Evolutionary conservation across 2,797 vertebrate genomes (phyloP), one percentile per base, ranked within the genome.

Genomic region (Etheostoma nigrum): DNA sequence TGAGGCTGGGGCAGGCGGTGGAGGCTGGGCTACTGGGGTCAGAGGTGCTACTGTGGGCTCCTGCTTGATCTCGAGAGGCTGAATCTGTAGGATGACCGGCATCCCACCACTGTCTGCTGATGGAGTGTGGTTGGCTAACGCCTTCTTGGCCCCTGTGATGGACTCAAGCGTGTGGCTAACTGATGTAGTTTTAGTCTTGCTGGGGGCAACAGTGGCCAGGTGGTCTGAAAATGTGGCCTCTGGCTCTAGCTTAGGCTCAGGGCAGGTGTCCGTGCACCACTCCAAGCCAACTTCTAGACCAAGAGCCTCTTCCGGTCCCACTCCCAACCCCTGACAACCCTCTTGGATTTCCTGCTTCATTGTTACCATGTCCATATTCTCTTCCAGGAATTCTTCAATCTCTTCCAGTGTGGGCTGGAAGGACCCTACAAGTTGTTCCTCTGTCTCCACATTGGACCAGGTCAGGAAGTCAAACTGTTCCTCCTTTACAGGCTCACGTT

Each of bases 341-440:
- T 92, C 93, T 84, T 86, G 91, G 47, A 90, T 80, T 65, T 95
- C 95, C 81, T 95, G 95, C 87, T 96, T 97, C 86, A 95, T 93
- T 1, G 89, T 93, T 47, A 96, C 93, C 42, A 92, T 80, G 74
- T 97, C 96, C 98, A 99, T 99, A 79, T 99, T 99, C 83, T 99
- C 98, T 91, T 98, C 96, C 79, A 99, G 89, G 93, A 99, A 99
- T 82, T 99, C 98, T 91, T 99, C 97, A 0, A 99, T 99, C 91
- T 99, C 98, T 84, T 99, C 97, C 91, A 99, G 90, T 0, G 98
- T 99, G 57, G 98, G 98, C 89, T 97, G 97, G 92, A 99, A 99
- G 68, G 94, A 98, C 47, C 93, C 93, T 60, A 86, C 90, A 0
- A 88, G 83, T 42, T 89, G 88, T 61, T 97, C 96, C 83, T 96